Base-by-base conservation (phyloP, 2,113 vertebrate genomes). In the Rhinogobius similis region DNA sequence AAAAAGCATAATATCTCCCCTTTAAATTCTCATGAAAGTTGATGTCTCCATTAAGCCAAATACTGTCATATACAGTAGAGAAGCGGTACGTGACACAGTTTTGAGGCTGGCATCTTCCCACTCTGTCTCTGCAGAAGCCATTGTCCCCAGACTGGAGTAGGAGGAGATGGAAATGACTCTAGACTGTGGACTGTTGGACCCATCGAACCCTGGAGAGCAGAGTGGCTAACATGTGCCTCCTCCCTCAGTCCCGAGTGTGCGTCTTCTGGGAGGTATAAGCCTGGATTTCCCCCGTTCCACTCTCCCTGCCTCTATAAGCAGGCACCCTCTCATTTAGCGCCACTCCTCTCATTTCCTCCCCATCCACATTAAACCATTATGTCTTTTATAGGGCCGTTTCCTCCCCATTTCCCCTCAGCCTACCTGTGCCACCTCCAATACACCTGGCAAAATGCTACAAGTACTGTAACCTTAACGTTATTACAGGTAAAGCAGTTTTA, bases 241-340 rank as follows among this genome's bases (percentile, higher is more conserved):
- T 43, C 67, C 71, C 74, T 50, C 67, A 67, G 72, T 8, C 53
- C 66, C 55, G 5, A 48, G 41, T 10, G 52, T 18, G 39, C 18
- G 65, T 73, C 85, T 82, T 78, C 84, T 82, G 88, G 88, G 88
- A 88, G 88, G 89, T 90, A 90, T 50, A 90, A 90, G 79, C 83
- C 77, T 88, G 89, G 90, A 91, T 87, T 91, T 91, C 84, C 90
- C 90, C 87, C 61, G 86, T 88, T 91, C 87, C 88, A 88, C 86
- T 86, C 86, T 87, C 85, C 73, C 82, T 78, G 56, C 68, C 81
- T 89, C 78, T 79, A 87, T 80, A 87, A 88, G 82, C 75, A 73
- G 81, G 77, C 80, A 86, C 84, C 90, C 88, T 91, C 76, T 91
- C 82, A 91, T 91, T 90, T 89, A 79, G 79, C 65, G 29, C 77